A percentile compares a stretch with the other conserved stretches of the same genome.
These are phyloP conservation scores for Hyla sarda DNA, from an alignment of 2,113 vertebrate species.

Conservation along the genomic window DNA sequence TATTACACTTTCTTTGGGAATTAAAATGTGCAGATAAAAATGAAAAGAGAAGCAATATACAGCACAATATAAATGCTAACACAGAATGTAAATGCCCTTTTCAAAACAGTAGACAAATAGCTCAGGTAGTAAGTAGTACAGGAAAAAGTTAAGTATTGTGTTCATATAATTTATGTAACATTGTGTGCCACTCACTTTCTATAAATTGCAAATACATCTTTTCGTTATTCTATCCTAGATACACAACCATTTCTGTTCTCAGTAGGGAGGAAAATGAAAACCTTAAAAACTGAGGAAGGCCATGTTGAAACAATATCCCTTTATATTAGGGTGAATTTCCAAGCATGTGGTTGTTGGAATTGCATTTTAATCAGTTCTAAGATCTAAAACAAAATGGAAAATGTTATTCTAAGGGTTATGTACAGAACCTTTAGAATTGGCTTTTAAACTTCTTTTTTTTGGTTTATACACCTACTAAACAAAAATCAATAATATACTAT, in stretches of 20 bases:
- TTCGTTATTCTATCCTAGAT: not conserved
- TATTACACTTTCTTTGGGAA: not conserved
- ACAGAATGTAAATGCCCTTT: not conserved
- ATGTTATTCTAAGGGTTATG: conserved; percentile 4
- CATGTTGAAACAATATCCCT: conserved; percentile 59
- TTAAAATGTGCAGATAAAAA: not conserved
- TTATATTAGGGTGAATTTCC: conserved; percentile 61
- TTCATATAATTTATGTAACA: conserved; percentile 2
- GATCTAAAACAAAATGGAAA: conserved; percentile 39
- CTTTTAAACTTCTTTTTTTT: not conserved
- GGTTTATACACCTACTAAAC: not conserved
- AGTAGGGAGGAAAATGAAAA: conserved; percentile 49
- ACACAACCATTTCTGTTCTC: conserved; percentile 4
- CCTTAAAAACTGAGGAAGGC: conserved; percentile 51
- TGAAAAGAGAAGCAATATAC: not conserved
- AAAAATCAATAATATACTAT: not conserved
- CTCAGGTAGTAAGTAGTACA: not conserved
- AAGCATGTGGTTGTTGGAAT: conserved; percentile 61
- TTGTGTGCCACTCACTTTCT: conserved; percentile 1
- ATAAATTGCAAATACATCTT: conserved; percentile 15
- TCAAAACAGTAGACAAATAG: not conserved
- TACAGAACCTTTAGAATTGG: not conserved
- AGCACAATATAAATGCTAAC: not conserved
- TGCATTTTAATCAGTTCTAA: conserved; percentile 60
- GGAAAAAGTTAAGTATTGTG: conserved; percentile 24